These are phyloP conservation scores for Phrynocephalus forsythii DNA, from an alignment of 2,797 vertebrate species.

Conservation along the genomic window DNA sequence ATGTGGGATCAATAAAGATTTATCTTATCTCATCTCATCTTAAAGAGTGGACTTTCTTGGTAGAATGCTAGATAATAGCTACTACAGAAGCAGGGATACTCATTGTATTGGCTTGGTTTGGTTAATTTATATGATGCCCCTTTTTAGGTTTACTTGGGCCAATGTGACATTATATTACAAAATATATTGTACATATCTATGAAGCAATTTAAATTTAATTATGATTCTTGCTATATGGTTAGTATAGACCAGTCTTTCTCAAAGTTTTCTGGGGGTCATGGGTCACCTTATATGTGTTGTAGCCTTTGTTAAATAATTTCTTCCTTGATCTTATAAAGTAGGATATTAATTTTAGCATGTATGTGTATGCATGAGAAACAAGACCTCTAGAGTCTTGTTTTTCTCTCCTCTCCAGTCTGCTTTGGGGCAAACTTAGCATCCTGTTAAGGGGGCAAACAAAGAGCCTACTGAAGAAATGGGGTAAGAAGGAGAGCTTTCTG, in stretches of 20 bases:
- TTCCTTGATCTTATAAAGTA: too few relatives aligned
- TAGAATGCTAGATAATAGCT: background rate
- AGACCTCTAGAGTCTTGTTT: too few relatives aligned
- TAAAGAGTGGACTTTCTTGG: background rate
- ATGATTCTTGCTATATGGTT: background rate
- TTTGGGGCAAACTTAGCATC: background rate
- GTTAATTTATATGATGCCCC: too few relatives aligned
- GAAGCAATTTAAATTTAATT: background rate
- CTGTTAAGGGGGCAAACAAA: background rate
- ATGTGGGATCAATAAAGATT: too few relatives aligned
- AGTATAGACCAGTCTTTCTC: too few relatives aligned
- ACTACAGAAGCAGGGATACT: background rate
- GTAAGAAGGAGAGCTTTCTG: background rate
- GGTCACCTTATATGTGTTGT: too few relatives aligned
- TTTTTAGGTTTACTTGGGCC: too few relatives aligned
- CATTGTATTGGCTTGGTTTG: too few relatives aligned
- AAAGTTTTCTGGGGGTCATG: too few relatives aligned
- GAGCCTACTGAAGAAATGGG: background rate
- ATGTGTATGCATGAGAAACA: too few relatives aligned
- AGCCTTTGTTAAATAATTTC: too few relatives aligned
- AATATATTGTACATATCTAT: accelerated
- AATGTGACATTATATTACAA: background rate
- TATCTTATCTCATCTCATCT: background rate
- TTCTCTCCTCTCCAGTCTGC: background rate
- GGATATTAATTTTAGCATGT: too few relatives aligned